These are phyloP conservation scores for Caenorhabditis auriculariae DNA, from an alignment of 2,888 invertebrate genomes.

Conservation along the genomic window DNA sequence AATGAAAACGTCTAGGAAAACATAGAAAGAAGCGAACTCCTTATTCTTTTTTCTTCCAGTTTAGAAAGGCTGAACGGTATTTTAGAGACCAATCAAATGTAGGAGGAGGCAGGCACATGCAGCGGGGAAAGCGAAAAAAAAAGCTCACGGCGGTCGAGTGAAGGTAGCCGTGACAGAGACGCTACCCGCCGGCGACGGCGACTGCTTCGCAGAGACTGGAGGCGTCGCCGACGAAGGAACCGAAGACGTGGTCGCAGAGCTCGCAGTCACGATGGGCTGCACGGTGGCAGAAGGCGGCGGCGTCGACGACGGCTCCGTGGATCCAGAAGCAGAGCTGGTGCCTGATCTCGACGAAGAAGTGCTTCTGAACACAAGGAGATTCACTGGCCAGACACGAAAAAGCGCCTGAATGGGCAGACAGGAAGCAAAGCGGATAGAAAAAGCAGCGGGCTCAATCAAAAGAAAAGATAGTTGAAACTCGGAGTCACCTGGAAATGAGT, in stretches of 20 bases:
- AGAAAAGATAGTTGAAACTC: background rate
- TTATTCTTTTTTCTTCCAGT: too few relatives aligned
- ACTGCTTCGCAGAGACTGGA: conserved; percentile 26
- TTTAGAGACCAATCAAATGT: too few relatives aligned
- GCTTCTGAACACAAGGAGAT: conserved; percentile 12
- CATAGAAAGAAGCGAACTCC: too few relatives aligned
- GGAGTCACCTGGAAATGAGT: conserved; percentile 24
- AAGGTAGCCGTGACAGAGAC: conserved; percentile 26
- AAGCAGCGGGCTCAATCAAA: background rate
- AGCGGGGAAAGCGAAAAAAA: background rate
- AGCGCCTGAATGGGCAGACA: too few relatives aligned
- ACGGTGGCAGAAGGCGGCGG: conserved; percentile 1
- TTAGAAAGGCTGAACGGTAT: too few relatives aligned
- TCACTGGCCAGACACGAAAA: too few relatives aligned
- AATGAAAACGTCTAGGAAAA: too few relatives aligned
- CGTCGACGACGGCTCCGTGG: conserved; percentile 6
- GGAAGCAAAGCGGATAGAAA: background rate
- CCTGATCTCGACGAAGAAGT: conserved; percentile 16
- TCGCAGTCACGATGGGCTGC: conserved; percentile 2
- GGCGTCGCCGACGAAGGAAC: conserved; percentile 15
- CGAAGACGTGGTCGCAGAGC: conserved; percentile 15
- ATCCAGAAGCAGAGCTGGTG: conserved; percentile 13
- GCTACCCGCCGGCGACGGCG: conserved; percentile 30
- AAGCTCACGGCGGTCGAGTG: conserved; percentile 39
- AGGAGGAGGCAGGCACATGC: too few relatives aligned